phyloP scores from a whole-genome alignment of 2,888 invertebrate species.

The Macrosiphum euphorbiae region DNA sequence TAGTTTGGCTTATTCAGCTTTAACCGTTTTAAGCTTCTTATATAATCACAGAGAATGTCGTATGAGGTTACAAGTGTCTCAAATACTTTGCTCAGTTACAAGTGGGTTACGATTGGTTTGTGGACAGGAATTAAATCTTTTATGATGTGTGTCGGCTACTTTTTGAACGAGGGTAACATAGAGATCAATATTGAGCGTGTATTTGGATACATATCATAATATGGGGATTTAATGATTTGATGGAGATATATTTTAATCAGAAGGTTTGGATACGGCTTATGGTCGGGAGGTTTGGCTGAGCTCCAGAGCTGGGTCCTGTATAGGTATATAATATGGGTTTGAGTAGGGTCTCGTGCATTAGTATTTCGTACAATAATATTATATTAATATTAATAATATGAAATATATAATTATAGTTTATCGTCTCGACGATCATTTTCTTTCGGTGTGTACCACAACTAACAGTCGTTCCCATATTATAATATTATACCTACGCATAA shows the following conservation, averaged over 20 bases:
- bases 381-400: neutral
- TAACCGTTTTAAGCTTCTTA: neutral
- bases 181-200: neutral
- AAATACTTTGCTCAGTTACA: neutral
- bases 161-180: neutral
- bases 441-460: neutral
- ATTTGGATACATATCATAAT: neutral
- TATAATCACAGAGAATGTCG: neutral
- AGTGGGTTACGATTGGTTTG: neutral
- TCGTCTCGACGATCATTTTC: neutral
- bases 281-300: neutral
- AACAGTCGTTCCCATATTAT: neutral
- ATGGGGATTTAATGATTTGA: neutral
- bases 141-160: neutral
- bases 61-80: too few species aligned
- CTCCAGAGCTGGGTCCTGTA: rapidly evolving
- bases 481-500: too few species aligned
- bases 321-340: neutral
- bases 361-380: neutral
- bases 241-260: neutral
- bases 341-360: neutral
- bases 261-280: neutral
- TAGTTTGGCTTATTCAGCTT: neutral
- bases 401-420: neutral
- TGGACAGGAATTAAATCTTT: neutral